Evolutionary conservation across 2,888 invertebrate species (phyloP), one percentile per base, ranked within the genome.

Genomic region (Eretmocerus hayati): DNA sequence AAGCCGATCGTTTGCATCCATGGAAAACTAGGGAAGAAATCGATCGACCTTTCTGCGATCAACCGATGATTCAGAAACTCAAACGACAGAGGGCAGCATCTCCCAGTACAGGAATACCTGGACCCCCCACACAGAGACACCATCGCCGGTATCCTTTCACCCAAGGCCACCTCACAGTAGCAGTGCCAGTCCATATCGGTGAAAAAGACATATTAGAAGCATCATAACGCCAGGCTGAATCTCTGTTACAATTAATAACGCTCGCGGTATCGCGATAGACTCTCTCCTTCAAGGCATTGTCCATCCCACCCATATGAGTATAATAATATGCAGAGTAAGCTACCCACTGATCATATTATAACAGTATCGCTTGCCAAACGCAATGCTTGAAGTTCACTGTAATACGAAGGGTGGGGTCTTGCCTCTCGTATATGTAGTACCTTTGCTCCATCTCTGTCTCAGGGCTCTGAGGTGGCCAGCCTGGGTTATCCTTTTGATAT

Each of bases 221-320:
- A 70, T 70, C 71, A 70, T 71, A 71, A 70, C 67, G 70, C 69
- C 71, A 67, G 65, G 58, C 54, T 62, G 64, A 66, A 64, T 64
- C 66, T 69, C 65, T 70, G 70, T 70, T 70, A 67, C 68, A 69
- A 71, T 71, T 71, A 69, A 71, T 71, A 69, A 71, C 68, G 66
- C 64, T 63, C 60, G 67, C 59, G 67, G 69, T 70, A 70, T 70
- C 70, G 67, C 68, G 69, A 68, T 67, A 64, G 64, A 69, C 68
- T 67, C 66, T 71, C 69, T 63, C 63, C 63, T 50, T 71, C 68
- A 64, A 64, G 66, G 65, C 67, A 69, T 70, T 71, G 71, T 71
- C 57, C 65, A 66, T 23, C 6, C 61, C 60, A 53, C 61, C 55
- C 57, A n/a, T n/a, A n/a, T n/a, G n/a, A n/a, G n/a, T n/a, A n/a